A percentile compares a stretch with the other conserved stretches of the same genome.
Evolutionary conservation across 2,797 vertebrate species (phyloP).

Genomic region (Gymnocypris eckloni): DNA sequence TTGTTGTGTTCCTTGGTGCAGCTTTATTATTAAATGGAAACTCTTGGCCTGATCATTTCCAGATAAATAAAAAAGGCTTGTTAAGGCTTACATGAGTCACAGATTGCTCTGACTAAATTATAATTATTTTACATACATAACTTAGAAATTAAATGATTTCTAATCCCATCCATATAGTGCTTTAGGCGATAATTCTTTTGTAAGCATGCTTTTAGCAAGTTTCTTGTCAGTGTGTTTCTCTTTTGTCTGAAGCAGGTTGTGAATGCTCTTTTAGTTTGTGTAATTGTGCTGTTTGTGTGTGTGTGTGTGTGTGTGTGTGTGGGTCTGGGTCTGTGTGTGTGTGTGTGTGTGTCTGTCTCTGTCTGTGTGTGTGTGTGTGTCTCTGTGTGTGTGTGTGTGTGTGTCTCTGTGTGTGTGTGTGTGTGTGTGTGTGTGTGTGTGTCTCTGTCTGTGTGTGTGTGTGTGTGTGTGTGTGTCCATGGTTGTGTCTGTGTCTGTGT

Average conservation of each 20-base stretch:
- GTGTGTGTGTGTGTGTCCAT: too few species aligned
- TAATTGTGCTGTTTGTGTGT: background rate
- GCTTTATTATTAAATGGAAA: background rate
- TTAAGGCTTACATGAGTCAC: background rate
- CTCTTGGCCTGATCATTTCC: background rate
- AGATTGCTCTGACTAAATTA: background rate
- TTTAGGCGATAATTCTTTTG: background rate
- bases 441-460: too few species aligned
- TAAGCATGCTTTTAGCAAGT: background rate
- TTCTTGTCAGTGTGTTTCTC: background rate
- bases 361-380: too few species aligned
- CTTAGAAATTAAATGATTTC: background rate
- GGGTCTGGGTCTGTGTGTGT: too few species aligned
- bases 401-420: too few species aligned
- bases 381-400: too few species aligned
- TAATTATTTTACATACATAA: background rate
- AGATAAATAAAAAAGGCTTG: background rate
- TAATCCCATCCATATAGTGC: background rate
- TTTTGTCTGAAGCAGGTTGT: background rate
- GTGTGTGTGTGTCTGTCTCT: too few species aligned
- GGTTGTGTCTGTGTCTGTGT: too few species aligned
- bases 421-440: too few species aligned
- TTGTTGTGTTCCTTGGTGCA: too few species aligned
- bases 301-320: background rate
- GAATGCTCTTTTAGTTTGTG: background rate